Evolutionary conservation across 2,888 invertebrate species (phyloP).

Genomic region (Tortricodes alternella): DNA sequence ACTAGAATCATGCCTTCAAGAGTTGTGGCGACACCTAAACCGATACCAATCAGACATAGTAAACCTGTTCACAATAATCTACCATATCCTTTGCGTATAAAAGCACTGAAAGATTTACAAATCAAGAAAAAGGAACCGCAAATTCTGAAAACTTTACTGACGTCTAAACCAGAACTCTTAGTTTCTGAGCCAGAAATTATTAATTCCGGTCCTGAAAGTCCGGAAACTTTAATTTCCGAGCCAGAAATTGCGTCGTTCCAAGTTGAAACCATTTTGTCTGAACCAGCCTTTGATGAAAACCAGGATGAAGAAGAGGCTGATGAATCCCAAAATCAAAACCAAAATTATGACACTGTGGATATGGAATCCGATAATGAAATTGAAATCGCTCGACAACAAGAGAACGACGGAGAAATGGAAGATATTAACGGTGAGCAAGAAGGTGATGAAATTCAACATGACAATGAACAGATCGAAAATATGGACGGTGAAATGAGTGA

Average conservation of each 20-base stretch:
- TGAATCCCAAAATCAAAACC: constrained; percentile 51
- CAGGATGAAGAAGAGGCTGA: constrained; percentile 42
- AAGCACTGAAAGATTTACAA: constrained; percentile 78
- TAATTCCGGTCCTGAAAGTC: constrained; percentile 78
- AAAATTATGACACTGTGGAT: constrained; percentile 74
- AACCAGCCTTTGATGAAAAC: constrained; percentile 64
- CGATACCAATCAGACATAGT: constrained; percentile 63
- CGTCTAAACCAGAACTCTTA: constrained; percentile 72
- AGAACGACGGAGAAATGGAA: constrained; percentile 48
- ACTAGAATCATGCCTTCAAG: constrained; percentile 60
- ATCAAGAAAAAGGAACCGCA: constrained; percentile 78
- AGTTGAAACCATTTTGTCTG: constrained; percentile 76
- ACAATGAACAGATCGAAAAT: constrained; percentile 44
- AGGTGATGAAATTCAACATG: constrained; percentile 41
- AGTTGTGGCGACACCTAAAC: constrained; percentile 61
- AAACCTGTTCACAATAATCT: constrained; percentile 65
- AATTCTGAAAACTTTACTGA: constrained; percentile 76
- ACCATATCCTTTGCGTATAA: constrained; percentile 75
- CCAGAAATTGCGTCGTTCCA: constrained; percentile 79
- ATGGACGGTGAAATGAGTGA: constrained; percentile 52
- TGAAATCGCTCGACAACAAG: constrained; percentile 70
- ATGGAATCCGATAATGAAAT: constrained; percentile 80
- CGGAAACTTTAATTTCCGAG: constrained; percentile 77
- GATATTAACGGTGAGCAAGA: constrained; percentile 45
- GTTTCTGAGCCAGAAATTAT: constrained; percentile 77